Evolutionary conservation across 2,888 invertebrate genomes (phyloP).

Genomic region (Drosophila anomelani): DNA sequence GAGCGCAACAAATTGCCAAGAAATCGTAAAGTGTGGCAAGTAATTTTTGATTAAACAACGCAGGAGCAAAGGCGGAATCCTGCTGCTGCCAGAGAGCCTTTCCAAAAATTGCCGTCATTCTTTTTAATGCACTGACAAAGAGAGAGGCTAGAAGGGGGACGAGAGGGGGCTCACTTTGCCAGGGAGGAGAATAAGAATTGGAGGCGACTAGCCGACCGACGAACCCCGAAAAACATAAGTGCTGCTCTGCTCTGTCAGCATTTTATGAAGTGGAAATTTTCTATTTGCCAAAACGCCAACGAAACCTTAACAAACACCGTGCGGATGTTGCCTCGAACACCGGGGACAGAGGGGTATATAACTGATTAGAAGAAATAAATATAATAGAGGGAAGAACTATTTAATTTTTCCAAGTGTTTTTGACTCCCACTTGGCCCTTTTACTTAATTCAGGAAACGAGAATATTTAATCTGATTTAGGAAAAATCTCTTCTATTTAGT

Average conservation of each 20-base stretch:
- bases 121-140: slow-evolving; percentile 66
- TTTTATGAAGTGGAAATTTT: slow-evolving; percentile 83
- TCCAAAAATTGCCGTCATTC: slow-evolving; percentile 78
- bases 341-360: not conserved
- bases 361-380: not conserved
- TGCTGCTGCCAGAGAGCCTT: slow-evolving; percentile 21
- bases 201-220: slow-evolving; percentile 36
- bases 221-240: slow-evolving; percentile 66
- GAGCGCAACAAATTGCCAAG: slow-evolving; percentile 72
- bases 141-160: not conserved
- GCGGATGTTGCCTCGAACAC: slow-evolving; percentile 3
- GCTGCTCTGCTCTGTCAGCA: slow-evolving; percentile 72
- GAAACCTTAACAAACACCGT: slow-evolving; percentile 74
- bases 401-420: not conserved
- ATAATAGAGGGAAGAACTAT: not conserved
- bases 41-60: slow-evolving; percentile 74
- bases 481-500: not conserved
- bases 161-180: slow-evolving; percentile 2
- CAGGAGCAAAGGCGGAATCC: slow-evolving; percentile 36
- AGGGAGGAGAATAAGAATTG: slow-evolving; percentile 35
- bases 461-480: slow-evolving; percentile 8
- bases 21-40: slow-evolving; percentile 72
- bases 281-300: slow-evolving; percentile 70
- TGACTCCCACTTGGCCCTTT: no score
- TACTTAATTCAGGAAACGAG: no score